Percentiles rank a stretch among this genome's conserved stretches.
These are phyloP conservation scores for Melipona quadrifasciata DNA, from an alignment of 1,140 invertebrate species.

Conservation along the genomic window DNA sequence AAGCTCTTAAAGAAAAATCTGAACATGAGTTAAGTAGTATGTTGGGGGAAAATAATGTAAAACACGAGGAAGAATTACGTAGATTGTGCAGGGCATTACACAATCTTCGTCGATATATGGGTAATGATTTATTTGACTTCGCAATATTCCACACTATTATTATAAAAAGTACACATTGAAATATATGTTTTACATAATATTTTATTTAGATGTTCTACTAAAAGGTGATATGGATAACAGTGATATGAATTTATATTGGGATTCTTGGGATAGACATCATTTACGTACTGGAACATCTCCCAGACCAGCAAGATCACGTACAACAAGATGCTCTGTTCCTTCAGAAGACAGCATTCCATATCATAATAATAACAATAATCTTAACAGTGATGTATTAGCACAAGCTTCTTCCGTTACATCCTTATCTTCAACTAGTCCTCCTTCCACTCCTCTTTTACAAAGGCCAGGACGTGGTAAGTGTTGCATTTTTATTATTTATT, in stretches of 20 bases:
- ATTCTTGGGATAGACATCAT: conserved; percentile 91
- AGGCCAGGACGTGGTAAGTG: conserved; percentile 78
- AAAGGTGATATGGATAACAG: conserved; percentile 84
- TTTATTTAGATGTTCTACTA: conserved; percentile 83
- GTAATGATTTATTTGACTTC: conserved; percentile 79
- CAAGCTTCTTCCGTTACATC: conserved; percentile 78
- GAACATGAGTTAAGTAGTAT: conserved; percentile 91
- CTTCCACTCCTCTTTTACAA: conserved; percentile 84
- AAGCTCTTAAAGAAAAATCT: conserved; percentile 90
- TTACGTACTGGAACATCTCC: conserved; percentile 83
- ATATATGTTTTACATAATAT: conserved; percentile 41
- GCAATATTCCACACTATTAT: conserved; percentile 10
- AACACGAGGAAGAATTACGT: conserved; percentile 89
- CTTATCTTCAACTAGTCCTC: conserved; percentile 81
- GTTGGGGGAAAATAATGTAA: conserved; percentile 85
- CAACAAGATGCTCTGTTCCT: conserved; percentile 83
- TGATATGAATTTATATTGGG: conserved; percentile 92
- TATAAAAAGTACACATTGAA: conserved; percentile 6
- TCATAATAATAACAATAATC: conserved; percentile 79
- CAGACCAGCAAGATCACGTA: conserved; percentile 81
- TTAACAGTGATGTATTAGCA: conserved; percentile 73
- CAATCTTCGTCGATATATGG: conserved; percentile 92
- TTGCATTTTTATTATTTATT: conserved; percentile 2
- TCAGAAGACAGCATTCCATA: conserved; percentile 84
- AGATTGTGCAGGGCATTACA: conserved; percentile 91